Evolutionary conservation across 2,797 vertebrate species (phyloP), one percentile per base, ranked within the genome.

Genomic region (Ficedula albicollis): DNA sequence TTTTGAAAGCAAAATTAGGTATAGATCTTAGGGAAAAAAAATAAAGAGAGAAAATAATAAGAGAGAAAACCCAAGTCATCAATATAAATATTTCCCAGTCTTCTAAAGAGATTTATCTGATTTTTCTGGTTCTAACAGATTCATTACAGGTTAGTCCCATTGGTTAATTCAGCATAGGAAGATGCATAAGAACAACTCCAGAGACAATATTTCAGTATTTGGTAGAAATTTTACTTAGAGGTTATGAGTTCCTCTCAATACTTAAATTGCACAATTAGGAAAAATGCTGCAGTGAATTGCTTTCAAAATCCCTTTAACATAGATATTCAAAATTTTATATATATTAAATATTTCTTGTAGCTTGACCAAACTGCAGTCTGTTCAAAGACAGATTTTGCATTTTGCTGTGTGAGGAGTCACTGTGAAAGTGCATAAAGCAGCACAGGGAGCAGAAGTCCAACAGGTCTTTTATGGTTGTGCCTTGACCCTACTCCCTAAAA

Each of bases 381-480:
- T 55, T 90, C 34, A 60, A 80, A 73, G 36, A 15, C 1, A 44
- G 43, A 48, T 60, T 56, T 73, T 89, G 13, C 7, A 8, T 52
- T 85, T 83, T 48, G 9, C 21, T 52, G 2, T 27, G 7, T 74
- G 23, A 70, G 36, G 15, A 69, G 26, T 68, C n/a, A 13, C 13
- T 58, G 13, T 21, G 39, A 49, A 54, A 54, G 32, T 4, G 1
- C 12, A 18, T 26, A 66, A 44, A 54, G 26, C 15, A 76, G 3
- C 5, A 5, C 5, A 25, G 8, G 27, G 4, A 67, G 8, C 30
- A 46, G 34, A 38, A 15, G 8, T 51, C 13, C 17, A 27, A 2
- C 9, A 41, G 20, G 4, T 39, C 1, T 20, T 9, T 13, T 16
- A 25, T 29, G 5, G 29, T n/a, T 1, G 1, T 4, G 10, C 60